Base-by-base conservation (phyloP, 2,797 vertebrate species). In the Oophaga sylvatica region DNA sequence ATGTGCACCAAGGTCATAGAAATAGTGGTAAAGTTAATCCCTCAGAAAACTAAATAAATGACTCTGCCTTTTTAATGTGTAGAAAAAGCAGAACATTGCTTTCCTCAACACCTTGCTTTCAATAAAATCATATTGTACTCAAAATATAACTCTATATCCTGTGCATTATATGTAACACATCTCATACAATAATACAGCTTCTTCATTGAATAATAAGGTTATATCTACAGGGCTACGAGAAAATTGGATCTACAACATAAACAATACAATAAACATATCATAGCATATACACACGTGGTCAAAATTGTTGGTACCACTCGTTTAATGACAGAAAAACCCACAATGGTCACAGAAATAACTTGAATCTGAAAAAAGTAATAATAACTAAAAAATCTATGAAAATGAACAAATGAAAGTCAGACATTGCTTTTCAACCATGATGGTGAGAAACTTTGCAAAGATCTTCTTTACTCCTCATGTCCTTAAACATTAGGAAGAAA, bases 21-120 rank as follows among this genome's bases (percentile, higher is more conserved):
- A 87, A 75, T 71, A 76, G 85, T 31, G 76, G 26, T 81, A 81
- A 87, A 87, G 57, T 87, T 87, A 87, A 87, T 73, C 85, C 85
- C 59, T 75, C 68, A 31, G 31, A 87, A 81, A 60, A 75, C 59
- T 35, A 81, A 77, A 85, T 85, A 16, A 85, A 85, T 85, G n/a
- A 62, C 83, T 77, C 29, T 45, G 71, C 41, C 59, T 84, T 60
- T 84, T 77, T 48, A 85, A 41, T 77, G 73, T 65, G 60, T 67
- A 81, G 41, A 63, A 65, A 65, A 63, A 63, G 19, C 80, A 81
- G 35, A 81, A 26, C 62, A 67, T 81, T 81, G 26, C n/a, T 53
- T 81, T 81, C n/a, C 62, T 13, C 19, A 65, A 81, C 80, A 81
- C 80, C 80, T 67, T 81, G 16, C 62, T 19, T 81, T 65, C 80